Percentiles rank a stretch among this genome's conserved stretches.
Conservation (phyloP, 2,113 vertebrate species). For the Hemichromis elongatus region DNA sequence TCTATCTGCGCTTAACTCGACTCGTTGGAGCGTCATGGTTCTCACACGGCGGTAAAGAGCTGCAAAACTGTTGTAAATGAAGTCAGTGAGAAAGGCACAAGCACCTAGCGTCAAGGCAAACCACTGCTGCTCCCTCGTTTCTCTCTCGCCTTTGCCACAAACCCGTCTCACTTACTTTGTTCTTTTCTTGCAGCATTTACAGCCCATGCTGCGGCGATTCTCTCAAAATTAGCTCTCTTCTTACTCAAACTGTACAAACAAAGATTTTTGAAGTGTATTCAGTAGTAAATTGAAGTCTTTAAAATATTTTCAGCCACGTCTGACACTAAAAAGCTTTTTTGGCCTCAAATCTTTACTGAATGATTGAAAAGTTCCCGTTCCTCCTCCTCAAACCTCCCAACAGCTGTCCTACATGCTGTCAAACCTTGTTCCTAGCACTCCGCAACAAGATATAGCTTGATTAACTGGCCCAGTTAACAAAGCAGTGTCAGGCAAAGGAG, state of each 20-base stretch:
- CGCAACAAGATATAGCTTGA: background rate
- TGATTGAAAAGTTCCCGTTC: background rate
- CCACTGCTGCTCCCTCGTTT: background rate
- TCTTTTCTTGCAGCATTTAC: background rate
- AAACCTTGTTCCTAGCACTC: background rate
- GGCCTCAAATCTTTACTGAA: background rate
- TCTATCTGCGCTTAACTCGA: background rate
- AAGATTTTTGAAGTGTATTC: background rate
- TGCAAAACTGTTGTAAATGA: background rate
- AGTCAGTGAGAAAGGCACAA: constrained; percentile 27
- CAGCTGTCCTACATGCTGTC: constrained; percentile 25
- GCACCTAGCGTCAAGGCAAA: background rate
- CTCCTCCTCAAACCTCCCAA: background rate
- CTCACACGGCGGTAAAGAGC: background rate
- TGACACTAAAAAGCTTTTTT: background rate
- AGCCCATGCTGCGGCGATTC: background rate
- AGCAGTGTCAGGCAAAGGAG: background rate
- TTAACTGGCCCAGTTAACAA: background rate
- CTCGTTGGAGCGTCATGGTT: constrained; percentile 2
- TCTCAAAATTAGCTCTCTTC: background rate
- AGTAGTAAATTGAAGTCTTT: constrained; percentile 2
- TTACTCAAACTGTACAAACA: background rate
- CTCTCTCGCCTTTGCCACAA: background rate
- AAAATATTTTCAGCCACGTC: background rate
- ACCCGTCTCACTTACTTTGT: constrained; percentile 19